Evolutionary conservation across 2,113 vertebrate genomes (phyloP).

Genomic region (Rutilus rutilus): DNA sequence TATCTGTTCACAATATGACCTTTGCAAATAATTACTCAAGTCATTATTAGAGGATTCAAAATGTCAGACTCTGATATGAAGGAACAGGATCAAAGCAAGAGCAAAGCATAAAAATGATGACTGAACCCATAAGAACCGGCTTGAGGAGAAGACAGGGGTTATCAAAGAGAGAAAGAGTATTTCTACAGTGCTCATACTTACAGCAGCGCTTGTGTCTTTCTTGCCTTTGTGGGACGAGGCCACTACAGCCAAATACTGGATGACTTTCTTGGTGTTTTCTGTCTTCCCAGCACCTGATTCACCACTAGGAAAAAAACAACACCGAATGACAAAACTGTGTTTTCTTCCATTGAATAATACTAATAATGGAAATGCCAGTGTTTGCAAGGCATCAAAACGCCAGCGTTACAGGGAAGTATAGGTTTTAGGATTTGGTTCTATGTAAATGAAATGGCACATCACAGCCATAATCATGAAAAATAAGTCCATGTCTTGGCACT

Average conservation of each 20-base stretch:
- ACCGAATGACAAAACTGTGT: not conserved
- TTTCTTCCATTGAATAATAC: not conserved
- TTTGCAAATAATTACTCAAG: not conserved
- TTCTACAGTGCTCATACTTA: slow-evolving; percentile 68
- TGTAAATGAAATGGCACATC: not conserved
- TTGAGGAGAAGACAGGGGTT: not conserved
- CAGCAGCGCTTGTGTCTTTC: slow-evolving; percentile 83
- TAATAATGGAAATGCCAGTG: not conserved
- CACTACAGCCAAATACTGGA: slow-evolving; percentile 94
- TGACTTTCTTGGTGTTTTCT: slow-evolving; percentile 98
- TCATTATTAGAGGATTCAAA: not conserved
- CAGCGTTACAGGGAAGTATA: not conserved
- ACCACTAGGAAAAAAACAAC: slow-evolving; percentile 76
- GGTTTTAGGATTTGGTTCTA: not conserved
- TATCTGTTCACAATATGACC: not conserved
- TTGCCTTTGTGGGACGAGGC: slow-evolving; percentile 96
- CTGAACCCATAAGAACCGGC: not conserved
- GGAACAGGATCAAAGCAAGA: slow-evolving; percentile 6
- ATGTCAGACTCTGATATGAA: not conserved
- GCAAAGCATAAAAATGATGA: not conserved
- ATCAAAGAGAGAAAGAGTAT: not conserved
- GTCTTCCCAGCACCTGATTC: slow-evolving; percentile 98
- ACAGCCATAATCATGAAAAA: not conserved
- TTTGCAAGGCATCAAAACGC: not conserved
- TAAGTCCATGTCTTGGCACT: not conserved